Conservation (phyloP, 2,797 vertebrate genomes). For the Alexandromys oeconomus region DNA sequence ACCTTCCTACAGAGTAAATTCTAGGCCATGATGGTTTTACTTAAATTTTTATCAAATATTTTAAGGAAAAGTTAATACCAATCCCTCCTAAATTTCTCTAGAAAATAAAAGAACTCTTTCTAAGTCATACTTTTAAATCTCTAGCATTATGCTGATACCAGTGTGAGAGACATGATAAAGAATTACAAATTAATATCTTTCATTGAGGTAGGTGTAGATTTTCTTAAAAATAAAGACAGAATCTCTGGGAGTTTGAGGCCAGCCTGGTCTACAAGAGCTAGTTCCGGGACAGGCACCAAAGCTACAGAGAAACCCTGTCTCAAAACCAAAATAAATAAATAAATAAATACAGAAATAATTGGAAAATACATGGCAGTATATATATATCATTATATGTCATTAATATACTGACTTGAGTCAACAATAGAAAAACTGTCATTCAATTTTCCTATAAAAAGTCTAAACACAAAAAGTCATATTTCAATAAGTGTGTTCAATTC, state of each 20-base stretch:
- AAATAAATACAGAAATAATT: not conserved
- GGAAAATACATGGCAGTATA: not conserved
- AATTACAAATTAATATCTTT: not conserved
- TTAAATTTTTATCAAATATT: constrained; percentile 37
- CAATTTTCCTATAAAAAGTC: not conserved
- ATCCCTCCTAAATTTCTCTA: not conserved
- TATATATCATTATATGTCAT: not conserved
- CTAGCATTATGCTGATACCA: not conserved
- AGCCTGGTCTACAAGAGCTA: too few relatives aligned
- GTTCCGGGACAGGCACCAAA: too few relatives aligned
- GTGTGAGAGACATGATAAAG: constrained; percentile 28
- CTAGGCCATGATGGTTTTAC: not conserved
- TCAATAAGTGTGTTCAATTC: not conserved
- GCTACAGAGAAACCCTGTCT: too few relatives aligned
- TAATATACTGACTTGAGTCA: not conserved
- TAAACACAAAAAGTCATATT: not conserved
- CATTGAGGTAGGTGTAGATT: not conserved
- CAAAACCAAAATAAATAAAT: too few relatives aligned
- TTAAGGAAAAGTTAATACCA: not conserved
- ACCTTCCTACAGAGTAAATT: constrained; percentile 13
- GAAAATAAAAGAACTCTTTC: not conserved
- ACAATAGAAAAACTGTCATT: constrained; percentile 21
- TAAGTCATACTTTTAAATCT: constrained; percentile 12
- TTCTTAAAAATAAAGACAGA: constrained; percentile 1
- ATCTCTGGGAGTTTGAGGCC: too few relatives aligned